Conservation (phyloP, 1,140 invertebrate species). For the Alviniconcha marisindica region DNA sequence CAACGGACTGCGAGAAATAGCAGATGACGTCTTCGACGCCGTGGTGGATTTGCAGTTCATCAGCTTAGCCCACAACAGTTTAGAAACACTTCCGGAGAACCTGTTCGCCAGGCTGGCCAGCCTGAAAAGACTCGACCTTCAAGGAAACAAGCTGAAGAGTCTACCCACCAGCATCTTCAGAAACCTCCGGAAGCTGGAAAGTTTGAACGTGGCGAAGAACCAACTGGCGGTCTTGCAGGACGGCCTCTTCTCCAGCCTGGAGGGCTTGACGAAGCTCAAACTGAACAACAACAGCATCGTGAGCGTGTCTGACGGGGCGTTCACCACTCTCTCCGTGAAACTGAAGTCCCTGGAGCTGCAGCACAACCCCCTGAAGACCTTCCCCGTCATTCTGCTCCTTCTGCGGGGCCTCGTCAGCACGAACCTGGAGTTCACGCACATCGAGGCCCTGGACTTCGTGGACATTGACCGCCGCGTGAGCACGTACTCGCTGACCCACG, state of each 20-base stretch:
- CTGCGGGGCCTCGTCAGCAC: constrained; percentile 48
- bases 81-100: constrained; percentile 38
- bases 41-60: constrained; percentile 54
- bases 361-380: constrained; percentile 50
- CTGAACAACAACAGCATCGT: constrained; percentile 51
- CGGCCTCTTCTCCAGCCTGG: constrained; percentile 46
- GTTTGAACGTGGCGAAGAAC: constrained; percentile 52
- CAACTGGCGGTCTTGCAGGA: constrained; percentile 36
- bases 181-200: constrained; percentile 36
- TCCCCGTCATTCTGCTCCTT: constrained; percentile 56
- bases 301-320: constrained; percentile 34
- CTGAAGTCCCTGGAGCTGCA: constrained; percentile 47
- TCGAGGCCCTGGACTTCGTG: constrained; percentile 51
- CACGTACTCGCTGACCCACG: constrained; percentile 35
- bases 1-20: constrained; percentile 44
- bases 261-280: constrained; percentile 42
- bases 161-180: constrained; percentile 42
- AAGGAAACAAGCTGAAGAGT: constrained; percentile 38
- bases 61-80: constrained; percentile 46
- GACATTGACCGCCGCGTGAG: constrained; percentile 35
- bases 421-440: constrained; percentile 48
- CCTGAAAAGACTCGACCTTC: constrained; percentile 48
- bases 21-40: constrained; percentile 46
- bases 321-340: constrained; percentile 42
- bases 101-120: constrained; percentile 40